These are phyloP conservation scores for Sciaenops ocellatus DNA, from an alignment of 2,797 vertebrate genomes.

Conservation along the genomic window DNA sequence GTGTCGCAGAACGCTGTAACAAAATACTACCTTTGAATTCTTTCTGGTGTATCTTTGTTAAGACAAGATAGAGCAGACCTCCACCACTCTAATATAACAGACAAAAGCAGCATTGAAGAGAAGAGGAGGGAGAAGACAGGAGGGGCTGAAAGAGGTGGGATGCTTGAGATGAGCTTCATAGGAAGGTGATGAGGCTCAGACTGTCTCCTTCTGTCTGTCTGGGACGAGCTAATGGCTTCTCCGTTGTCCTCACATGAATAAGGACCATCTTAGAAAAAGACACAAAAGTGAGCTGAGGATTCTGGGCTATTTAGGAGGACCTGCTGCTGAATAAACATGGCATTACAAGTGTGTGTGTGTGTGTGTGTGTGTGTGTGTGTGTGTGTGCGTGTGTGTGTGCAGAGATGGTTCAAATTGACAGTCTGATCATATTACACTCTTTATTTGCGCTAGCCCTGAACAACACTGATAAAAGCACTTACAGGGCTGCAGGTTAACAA, in stretches of 20 bases:
- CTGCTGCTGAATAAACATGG: constrained; percentile 57
- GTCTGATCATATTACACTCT: constrained; percentile 58
- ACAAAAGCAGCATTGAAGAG: constrained; percentile 76
- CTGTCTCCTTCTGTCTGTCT: constrained; percentile 68
- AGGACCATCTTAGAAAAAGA: constrained; percentile 47
- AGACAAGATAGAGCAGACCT: constrained; percentile 40
- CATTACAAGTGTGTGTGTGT: constrained; percentile 36
- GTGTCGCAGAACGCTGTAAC: constrained; percentile 36
- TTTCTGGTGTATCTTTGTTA: constrained; percentile 38
- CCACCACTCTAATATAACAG: constrained; percentile 40
- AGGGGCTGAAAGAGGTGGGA: constrained; percentile 54
- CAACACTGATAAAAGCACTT: constrained; percentile 48
- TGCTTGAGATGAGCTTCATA: constrained; percentile 71
- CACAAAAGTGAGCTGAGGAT: constrained; percentile 54
- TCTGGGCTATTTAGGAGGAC: constrained; percentile 33
- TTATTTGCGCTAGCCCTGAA: constrained; percentile 41
- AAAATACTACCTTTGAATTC: constrained; percentile 53
- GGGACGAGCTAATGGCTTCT: constrained; percentile 71
- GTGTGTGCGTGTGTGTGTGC: constrained; percentile 19
- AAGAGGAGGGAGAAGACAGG: constrained; percentile 13
- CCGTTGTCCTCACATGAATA: constrained; percentile 72
- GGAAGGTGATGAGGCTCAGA: constrained; percentile 68
- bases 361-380: constrained; percentile 30
- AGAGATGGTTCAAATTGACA: constrained; percentile 24
- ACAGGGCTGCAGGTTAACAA: constrained; percentile 28